Evolutionary conservation across 2,888 invertebrate genomes (phyloP), one percentile per base, ranked within the genome.

Genomic region (Cepaea hortensis): DNA sequence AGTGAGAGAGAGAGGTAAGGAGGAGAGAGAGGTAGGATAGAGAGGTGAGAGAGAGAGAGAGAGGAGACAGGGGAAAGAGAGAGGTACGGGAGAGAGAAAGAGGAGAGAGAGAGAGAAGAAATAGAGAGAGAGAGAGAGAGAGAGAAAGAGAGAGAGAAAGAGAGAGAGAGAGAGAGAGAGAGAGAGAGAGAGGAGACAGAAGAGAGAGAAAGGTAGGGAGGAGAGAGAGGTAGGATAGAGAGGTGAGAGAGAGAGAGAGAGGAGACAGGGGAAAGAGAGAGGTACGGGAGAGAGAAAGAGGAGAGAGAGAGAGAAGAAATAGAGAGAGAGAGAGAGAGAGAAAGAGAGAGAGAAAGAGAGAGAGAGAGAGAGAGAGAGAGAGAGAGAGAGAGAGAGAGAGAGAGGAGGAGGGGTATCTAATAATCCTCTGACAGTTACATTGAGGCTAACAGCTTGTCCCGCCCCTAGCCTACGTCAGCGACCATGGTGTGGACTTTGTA

Each of bases 311-410:
- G 68, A 68, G 18, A 68, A 23, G 23, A 72, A n/a, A 23, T 46
- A 73, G 46, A 48, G 15, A 73, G 46, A 15, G 15, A 73, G 46
- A 15, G 15, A 48, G 46, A 48, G 15, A 73, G 46, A 48, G 15
- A 73, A 46, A 73, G 15, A 73, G 73, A 73, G 15, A 73, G 46
- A 73, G 15, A 73, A 46, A 73, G 15, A 73, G 73, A 46, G 15
- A 46, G 73, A 73, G 15, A 73, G 73, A 73, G 15, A 73, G 73
- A 73, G 15, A 73, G 73, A 73, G 15, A 73, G 73, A 73, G 15
- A 73, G 73, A 73, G 15, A 68, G 68, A 68, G 4, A 68, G 68
- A 68, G 35, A 81, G 81, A 81, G 15, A 61, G 81, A 3, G 4
- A 6, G 15, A 20, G 6, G 5, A 18, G 62, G 9, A 62, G 18